Evolutionary conservation across 2,113 vertebrate species (phyloP), one percentile per base, ranked within the genome.

Genomic region (Tautogolabrus adspersus): DNA sequence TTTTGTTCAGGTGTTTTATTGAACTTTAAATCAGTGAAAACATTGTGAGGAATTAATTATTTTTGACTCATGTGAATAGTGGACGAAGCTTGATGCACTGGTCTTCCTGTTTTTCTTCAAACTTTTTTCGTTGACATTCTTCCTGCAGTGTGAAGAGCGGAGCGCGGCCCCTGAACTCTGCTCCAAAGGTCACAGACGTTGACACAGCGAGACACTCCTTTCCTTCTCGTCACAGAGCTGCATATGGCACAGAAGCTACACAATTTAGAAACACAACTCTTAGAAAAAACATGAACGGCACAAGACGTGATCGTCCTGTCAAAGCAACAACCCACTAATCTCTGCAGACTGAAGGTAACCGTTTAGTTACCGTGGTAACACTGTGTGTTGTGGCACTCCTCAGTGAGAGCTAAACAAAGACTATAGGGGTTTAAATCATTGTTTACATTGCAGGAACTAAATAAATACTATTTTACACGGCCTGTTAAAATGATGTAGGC

Each of bases 321-420:
- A 84, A 52, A 82, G 81, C 87, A 81, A 86, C 91, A 85, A 85
- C 81, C 84, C 77, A 69, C 83, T 91, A 87, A 91, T 90, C 85
- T 84, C 58, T 7, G 75, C 60, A 37, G 34, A 73, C 77, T 68
- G 69, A 51, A 78, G 76, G 69, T 88, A 66, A 78, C 81, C 66
- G 81, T 88, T 87, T 72, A 26, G 87, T 90, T 81, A 60, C 87
- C 21, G 54, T 60, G 84, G 89, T 63, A 64, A 87, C 72, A 6
- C 55, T 40, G 58, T 70, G 44, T 91, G 79, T 85, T 79, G 74
- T 54, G 70, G 80, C 9, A 4, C 46, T 58, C 61, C 30, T 18
- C 58, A 23, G 42, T 15, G n/a, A 47, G 57, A 42, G 42, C 77
- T 72, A 70, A 46, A 26, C 71, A 70, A 82, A 82, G 72, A 63